Evolutionary conservation across 2,797 vertebrate species (phyloP), one percentile per base, ranked within the genome.

Genomic region (Clarias laeviceps): DNA sequence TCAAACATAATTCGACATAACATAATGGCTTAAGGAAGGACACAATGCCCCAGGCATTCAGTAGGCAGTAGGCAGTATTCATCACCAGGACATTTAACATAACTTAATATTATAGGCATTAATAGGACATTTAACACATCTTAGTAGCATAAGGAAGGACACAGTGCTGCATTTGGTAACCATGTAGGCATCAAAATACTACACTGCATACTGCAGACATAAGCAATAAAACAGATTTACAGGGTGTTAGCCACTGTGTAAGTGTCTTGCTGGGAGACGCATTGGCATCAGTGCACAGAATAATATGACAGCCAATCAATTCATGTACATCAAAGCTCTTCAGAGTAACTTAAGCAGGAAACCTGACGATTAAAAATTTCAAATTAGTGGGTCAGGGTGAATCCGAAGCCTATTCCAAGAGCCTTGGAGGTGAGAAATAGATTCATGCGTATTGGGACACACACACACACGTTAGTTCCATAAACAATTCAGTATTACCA

Each of bases 281-380:
- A 90, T 95, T 93, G 84, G 89, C 91, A 91, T 94, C 94, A 90
- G 95, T 94, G 83, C 92, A 90, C 72, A 92, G 93, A 88, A 83
- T 84, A 90, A 90, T 89, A 81, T 82, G 77, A 83, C 68, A 79
- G 69, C 32, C 84, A 89, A 83, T 88, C 87, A 88, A 88, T 82
- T 62, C 24, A 61, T 62, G 65, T 85, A 29, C 64, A 74, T 70
- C 68, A 86, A 40, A 82, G 29, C 66, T 84, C 74, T 81, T 20
- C 80, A 65, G 70, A 64, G 22, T 8, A 12, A 50, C 17, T 29
- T 18, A 65, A 22, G 59, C n/a, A 66, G 8, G 17, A 80, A 65
- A 77, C 3, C 3, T 6, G 20, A 77, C n/a, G 22, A 77, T 20
- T 22, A 57, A 27, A 50, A 50, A 8, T 15, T 50, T 14, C 27